phyloP scores from a whole-genome alignment of 1,140 invertebrate species.

The Brachionus koreanus region DNA sequence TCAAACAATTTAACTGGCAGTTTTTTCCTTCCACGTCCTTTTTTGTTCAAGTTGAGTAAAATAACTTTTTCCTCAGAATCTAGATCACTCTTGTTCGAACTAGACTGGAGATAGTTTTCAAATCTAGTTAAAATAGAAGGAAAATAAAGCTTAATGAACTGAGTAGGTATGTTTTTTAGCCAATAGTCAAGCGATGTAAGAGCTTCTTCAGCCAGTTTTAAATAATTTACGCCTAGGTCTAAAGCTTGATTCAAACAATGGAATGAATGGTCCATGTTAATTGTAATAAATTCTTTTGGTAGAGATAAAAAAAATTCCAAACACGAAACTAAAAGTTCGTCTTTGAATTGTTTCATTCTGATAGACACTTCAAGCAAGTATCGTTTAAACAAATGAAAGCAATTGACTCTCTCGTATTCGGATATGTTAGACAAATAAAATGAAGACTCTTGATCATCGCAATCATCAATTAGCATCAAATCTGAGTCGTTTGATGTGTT shows the following conservation, averaged over 20 bases:
- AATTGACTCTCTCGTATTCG: constrained; percentile 46
- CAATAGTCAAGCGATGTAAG: constrained; percentile 64
- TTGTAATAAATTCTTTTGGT: constrained; percentile 62
- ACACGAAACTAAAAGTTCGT: constrained; percentile 61
- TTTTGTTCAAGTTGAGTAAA: background rate
- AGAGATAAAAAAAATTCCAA: constrained; percentile 63
- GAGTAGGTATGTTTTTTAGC: constrained; percentile 51
- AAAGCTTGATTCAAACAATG: constrained; percentile 55
- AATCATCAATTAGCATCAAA: background rate
- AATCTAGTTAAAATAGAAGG: constrained; percentile 54
- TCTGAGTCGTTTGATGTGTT: background rate
- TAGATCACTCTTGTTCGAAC: background rate
- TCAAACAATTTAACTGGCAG: constrained; percentile 7
- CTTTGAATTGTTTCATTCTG: constrained; percentile 59
- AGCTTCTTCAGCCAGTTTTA: constrained; percentile 63
- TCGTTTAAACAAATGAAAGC: constrained; percentile 1
- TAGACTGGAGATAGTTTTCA: constrained; percentile 53
- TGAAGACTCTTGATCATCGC: background rate
- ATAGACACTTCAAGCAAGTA: constrained; percentile 58
- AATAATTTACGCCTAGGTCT: constrained; percentile 63
- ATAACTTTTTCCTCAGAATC: constrained; percentile 46
- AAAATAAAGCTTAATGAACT: constrained; percentile 52
- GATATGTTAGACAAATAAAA: constrained; percentile 29
- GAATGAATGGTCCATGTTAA: constrained; percentile 54
- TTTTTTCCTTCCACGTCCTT: background rate